A percentile compares a stretch with the other conserved stretches of the same genome.
These are phyloP conservation scores for Amphipyra tragopoginis DNA, from an alignment of 2,888 invertebrate species.

Conservation along the genomic window DNA sequence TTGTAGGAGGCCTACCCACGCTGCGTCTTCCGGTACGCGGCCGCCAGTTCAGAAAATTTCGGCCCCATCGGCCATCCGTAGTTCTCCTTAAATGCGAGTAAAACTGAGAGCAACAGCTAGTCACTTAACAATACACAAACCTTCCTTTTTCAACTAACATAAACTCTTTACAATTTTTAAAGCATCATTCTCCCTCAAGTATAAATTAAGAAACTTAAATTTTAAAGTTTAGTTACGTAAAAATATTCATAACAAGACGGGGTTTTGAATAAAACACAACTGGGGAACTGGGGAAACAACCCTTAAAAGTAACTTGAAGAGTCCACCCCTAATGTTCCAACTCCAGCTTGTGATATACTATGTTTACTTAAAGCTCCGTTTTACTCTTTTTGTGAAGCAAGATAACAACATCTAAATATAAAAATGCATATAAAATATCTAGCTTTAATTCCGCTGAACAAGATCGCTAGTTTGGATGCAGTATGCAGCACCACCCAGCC, in stretches of 20 bases:
- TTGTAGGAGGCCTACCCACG: no score
- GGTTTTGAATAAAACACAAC: conserved; percentile 52
- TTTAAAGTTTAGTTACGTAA: conserved; percentile 44
- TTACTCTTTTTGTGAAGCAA: no score
- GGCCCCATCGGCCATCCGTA: no score
- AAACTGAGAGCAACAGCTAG: no score
- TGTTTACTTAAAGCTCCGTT: background rate
- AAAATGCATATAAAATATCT: no score
- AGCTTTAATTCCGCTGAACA: no score
- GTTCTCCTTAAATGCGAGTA: no score
- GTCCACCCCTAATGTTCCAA: conserved; percentile 24
- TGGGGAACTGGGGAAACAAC: conserved; percentile 36
- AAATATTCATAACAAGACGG: conserved; percentile 50
- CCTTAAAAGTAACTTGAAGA: conserved; percentile 38
- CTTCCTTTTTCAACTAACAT: background rate
- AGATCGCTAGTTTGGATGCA: no score
- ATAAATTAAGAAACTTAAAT: conserved; percentile 42
- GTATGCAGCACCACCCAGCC: no score
- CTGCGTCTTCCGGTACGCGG: no score
- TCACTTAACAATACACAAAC: background rate
- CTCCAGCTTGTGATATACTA: conserved; percentile 9
- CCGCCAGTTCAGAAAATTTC: no score
- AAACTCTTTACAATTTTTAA: conserved; percentile 26
- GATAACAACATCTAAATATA: no score
- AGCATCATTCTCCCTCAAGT: conserved; percentile 20